phyloP scores from a whole-genome alignment of 2,888 invertebrate genomes.

The Nipponacmea schrenckii region DNA sequence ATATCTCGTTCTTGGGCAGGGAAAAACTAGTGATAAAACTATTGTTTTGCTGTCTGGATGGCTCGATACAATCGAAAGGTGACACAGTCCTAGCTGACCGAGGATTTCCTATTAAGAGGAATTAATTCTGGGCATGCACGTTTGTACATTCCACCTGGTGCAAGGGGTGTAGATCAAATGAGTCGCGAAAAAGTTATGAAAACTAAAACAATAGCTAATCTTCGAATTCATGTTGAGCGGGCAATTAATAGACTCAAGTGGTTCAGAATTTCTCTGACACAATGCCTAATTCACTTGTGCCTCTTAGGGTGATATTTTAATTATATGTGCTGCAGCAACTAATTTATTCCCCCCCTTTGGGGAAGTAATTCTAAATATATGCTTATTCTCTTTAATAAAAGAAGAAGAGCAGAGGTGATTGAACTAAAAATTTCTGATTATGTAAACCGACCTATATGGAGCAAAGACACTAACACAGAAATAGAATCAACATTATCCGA shows the following conservation, averaged over 20 bases:
- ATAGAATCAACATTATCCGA: too few species aligned
- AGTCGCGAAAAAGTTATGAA: conserved; percentile 15
- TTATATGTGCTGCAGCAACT: too few species aligned
- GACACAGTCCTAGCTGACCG: conserved; percentile 32
- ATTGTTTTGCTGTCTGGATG: conserved; percentile 27
- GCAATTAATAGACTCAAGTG: conserved; percentile 33
- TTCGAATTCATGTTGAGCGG: conserved; percentile 34
- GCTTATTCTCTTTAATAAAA: too few species aligned
- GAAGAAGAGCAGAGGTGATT: too few species aligned
- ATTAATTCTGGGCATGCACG: conserved; percentile 10
- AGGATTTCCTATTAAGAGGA: conserved; percentile 31
- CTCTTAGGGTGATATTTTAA: too few species aligned
- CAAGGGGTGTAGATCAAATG: conserved; percentile 5
- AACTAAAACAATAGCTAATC: conserved; percentile 32
- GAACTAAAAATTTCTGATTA: too few species aligned
- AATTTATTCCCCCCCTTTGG: too few species aligned
- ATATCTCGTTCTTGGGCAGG: conserved; percentile 32
- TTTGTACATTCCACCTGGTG: background rate
- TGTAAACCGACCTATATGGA: too few species aligned
- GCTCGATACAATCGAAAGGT: conserved; percentile 23
- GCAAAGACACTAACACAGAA: too few species aligned
- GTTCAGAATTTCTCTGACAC: conserved; percentile 29
- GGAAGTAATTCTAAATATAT: too few species aligned
- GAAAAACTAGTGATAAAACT: conserved; percentile 27
- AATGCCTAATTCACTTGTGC: too few species aligned